Evolutionary conservation across 2,888 invertebrate genomes (phyloP).

Genomic region (Sinodicranocentrus sp.): DNA sequence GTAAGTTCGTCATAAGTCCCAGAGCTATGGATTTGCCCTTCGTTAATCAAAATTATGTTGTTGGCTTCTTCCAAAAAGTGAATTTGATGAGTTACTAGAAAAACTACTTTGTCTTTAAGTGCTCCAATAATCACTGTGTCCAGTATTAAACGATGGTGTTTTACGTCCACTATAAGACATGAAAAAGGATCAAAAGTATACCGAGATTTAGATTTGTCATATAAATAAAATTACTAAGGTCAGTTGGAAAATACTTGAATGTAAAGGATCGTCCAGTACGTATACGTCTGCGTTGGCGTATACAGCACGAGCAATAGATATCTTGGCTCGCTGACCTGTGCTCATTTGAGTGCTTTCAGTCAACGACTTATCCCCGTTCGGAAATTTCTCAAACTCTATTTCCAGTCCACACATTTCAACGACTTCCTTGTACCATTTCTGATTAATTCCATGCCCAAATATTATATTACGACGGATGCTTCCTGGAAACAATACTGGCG

Average conservation of each 20-base stretch:
- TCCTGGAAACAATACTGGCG: constrained; percentile 75
- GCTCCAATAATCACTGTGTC: constrained; percentile 67
- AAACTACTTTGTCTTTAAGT: constrained; percentile 55
- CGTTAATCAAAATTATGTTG: constrained; percentile 51
- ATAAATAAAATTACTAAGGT: neutral
- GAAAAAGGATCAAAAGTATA: neutral
- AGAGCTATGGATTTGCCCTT: constrained; percentile 53
- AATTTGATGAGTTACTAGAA: constrained; percentile 72
- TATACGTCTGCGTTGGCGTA: constrained; percentile 72
- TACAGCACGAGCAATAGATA: constrained; percentile 79
- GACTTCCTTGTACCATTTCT: constrained; percentile 79
- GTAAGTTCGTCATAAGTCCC: constrained; percentile 51
- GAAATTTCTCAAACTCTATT: constrained; percentile 79
- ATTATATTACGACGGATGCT: constrained; percentile 71
- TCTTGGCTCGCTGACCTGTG: constrained; percentile 81
- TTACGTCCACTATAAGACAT: constrained; percentile 68
- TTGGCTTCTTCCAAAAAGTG: constrained; percentile 68
- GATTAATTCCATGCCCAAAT: constrained; percentile 60
- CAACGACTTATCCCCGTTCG: constrained; percentile 80
- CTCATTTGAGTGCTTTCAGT: constrained; percentile 79
- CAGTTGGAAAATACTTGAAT: constrained; percentile 21
- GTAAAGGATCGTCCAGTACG: constrained; percentile 71
- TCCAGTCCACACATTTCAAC: constrained; percentile 79
- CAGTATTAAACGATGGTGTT: constrained; percentile 64
- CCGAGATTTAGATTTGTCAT: no score